A percentile compares a stretch with the other conserved stretches of the same genome.
These are phyloP conservation scores for Prosapia bicincta DNA, from an alignment of 2,888 invertebrate species.

Conservation along the genomic window DNA sequence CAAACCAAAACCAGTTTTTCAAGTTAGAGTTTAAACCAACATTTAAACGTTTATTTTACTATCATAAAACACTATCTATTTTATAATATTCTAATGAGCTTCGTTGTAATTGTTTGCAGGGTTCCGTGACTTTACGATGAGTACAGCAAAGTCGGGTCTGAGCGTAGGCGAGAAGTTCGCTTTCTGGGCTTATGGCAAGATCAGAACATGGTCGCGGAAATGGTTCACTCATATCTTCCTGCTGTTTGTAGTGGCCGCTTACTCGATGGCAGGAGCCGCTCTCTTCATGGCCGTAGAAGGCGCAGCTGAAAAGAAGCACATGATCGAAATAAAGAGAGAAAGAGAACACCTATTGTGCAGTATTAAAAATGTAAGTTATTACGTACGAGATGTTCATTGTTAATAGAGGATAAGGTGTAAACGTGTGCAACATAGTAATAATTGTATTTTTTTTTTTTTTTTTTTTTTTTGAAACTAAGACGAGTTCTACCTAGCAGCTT, in stretches of 20 bases:
- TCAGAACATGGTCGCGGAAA: conserved; percentile 69
- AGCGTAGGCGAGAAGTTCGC: conserved; percentile 81
- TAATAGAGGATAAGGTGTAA: too few species aligned
- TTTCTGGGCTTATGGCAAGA: conserved; percentile 74
- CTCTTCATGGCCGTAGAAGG: conserved; percentile 78
- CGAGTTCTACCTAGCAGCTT: too few species aligned
- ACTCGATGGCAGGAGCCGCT: conserved; percentile 77
- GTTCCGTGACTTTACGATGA: conserved; percentile 70
- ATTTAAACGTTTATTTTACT: too few species aligned
- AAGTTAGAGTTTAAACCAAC: too few species aligned
- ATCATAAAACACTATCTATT: too few species aligned
- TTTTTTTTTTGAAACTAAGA: too few species aligned
- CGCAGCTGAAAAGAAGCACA: conserved; percentile 45
- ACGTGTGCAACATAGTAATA: too few species aligned
- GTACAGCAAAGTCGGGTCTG: conserved; percentile 69
- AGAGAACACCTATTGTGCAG: conserved; percentile 13
- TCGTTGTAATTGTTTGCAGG: conserved; percentile 43
- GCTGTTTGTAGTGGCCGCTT: conserved; percentile 69
- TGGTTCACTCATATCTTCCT: conserved; percentile 91
- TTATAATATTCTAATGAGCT: too few species aligned
- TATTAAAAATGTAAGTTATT: neutral
- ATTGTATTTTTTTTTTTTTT: too few species aligned
- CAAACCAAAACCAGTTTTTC: too few species aligned
- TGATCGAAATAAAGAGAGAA: conserved; percentile 32
- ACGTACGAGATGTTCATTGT: too few species aligned